phyloP scores from a whole-genome alignment of 2,797 vertebrate species.

The Parotocinclus haroldoi region DNA sequence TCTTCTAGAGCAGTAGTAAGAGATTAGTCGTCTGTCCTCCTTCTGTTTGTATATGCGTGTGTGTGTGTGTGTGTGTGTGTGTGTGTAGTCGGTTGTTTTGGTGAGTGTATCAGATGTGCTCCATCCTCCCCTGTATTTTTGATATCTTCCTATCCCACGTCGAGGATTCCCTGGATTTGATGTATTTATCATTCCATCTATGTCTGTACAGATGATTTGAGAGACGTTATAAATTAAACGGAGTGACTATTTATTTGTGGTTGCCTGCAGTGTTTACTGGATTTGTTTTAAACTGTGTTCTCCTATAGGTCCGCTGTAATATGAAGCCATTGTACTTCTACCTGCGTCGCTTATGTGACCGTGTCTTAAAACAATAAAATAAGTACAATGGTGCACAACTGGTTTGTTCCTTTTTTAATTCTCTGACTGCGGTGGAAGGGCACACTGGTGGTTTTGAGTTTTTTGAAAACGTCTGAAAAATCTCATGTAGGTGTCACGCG shows the following conservation, averaged over 20 bases:
- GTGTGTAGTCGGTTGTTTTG: slow-evolving; percentile 42
- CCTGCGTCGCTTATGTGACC: slow-evolving; percentile 59
- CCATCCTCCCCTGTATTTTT: slow-evolving; percentile 47
- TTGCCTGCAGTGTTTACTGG: slow-evolving; percentile 52
- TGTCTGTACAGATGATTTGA: slow-evolving; percentile 76
- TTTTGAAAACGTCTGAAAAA: no score
- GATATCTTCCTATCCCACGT: slow-evolving; percentile 55
- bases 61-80: slow-evolving; percentile 44
- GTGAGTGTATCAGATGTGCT: slow-evolving; percentile 38
- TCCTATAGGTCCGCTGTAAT: slow-evolving; percentile 66
- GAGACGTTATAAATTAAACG: slow-evolving; percentile 64
- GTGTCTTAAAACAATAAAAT: slow-evolving; percentile 69
- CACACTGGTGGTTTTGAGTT: no score
- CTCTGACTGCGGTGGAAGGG: no score
- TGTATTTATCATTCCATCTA: slow-evolving; percentile 69
- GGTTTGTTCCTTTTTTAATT: no score
- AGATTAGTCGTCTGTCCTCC: slow-evolving; percentile 23
- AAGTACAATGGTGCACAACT: slow-evolving; percentile 8
- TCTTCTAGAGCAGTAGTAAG: slow-evolving; percentile 18
- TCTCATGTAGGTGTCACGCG: no score
- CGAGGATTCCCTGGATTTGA: slow-evolving; percentile 58
- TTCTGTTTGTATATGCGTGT: slow-evolving; percentile 44
- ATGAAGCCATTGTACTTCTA: slow-evolving; percentile 56
- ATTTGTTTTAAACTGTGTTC: slow-evolving; percentile 61
- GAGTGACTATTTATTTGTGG: slow-evolving; percentile 72